Evolutionary conservation across 2,888 invertebrate genomes (phyloP).

Genomic region (Dugesia japonica): DNA sequence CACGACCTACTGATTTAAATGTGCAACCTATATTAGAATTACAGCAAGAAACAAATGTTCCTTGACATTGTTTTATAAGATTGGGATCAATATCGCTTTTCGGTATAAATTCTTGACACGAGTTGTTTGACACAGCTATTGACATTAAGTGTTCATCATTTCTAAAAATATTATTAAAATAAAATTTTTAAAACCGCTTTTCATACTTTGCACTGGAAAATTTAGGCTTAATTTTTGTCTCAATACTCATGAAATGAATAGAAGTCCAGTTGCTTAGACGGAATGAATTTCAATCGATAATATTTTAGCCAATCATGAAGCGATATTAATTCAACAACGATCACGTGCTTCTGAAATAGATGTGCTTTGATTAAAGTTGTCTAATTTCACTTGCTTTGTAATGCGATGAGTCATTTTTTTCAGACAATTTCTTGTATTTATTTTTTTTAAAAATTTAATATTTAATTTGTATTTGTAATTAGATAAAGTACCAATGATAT

Average conservation of each 20-base stretch:
- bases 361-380: neutral
- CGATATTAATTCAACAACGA: neutral
- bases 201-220: neutral
- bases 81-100: neutral
- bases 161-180: neutral
- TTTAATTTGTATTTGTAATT: no score
- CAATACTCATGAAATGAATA: neutral
- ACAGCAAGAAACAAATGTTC: neutral
- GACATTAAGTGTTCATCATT: neutral
- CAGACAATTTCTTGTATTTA: no score
- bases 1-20: neutral
- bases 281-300: neutral
- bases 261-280: neutral
- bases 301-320: neutral
- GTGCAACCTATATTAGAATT: neutral
- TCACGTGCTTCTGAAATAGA: neutral
- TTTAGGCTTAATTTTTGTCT: neutral
- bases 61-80: neutral
- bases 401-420: constrained; percentile 2
- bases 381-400: neutral
- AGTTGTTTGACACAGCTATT: neutral
- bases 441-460: no score
- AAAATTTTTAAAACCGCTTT: neutral
- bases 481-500: no score
- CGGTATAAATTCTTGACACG: neutral